phyloP scores from a whole-genome alignment of 1,140 invertebrate genomes.

The Condylostylus longicornis region DNA sequence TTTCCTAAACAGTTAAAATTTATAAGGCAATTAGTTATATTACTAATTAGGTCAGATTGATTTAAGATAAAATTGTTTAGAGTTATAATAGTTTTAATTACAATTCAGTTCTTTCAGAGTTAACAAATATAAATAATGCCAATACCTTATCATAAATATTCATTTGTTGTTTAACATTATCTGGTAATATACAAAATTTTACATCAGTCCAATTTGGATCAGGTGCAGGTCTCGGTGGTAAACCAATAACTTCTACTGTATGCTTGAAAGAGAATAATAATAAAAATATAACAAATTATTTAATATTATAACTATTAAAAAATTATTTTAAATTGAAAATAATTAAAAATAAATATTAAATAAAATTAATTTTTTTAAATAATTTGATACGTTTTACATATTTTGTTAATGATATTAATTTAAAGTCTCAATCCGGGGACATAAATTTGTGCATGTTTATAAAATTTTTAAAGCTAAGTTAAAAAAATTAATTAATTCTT shows the following conservation, averaged over 20 bases:
- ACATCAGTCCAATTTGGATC: conserved; percentile 38
- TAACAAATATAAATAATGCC: too few species aligned
- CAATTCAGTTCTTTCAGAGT: too few species aligned
- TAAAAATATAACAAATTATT: neutral
- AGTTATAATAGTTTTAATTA: too few species aligned
- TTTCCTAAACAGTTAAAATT: neutral
- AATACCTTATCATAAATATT: conserved; percentile 34
- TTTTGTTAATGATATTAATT: conserved; percentile 3
- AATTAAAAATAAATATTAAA: neutral
- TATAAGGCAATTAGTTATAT: too few species aligned
- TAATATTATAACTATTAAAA: neutral
- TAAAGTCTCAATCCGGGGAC: too few species aligned
- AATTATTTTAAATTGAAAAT: too few species aligned
- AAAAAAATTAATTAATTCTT: too few species aligned
- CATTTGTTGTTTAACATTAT: conserved; percentile 32
- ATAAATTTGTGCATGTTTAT: too few species aligned
- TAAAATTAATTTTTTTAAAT: neutral
- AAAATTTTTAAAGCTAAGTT: too few species aligned
- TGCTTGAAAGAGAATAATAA: conserved; percentile 33
- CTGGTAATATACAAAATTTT: conserved; percentile 34
- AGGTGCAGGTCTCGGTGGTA: conserved; percentile 40
- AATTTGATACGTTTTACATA: neutral
- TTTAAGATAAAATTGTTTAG: too few species aligned
- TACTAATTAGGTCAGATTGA: too few species aligned
- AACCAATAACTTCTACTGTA: conserved; percentile 42